Percentiles rank a stretch among this genome's conserved stretches.
These are phyloP conservation scores for Poecile atricapillus DNA, from an alignment of 2,113 vertebrate genomes.

Conservation along the genomic window DNA sequence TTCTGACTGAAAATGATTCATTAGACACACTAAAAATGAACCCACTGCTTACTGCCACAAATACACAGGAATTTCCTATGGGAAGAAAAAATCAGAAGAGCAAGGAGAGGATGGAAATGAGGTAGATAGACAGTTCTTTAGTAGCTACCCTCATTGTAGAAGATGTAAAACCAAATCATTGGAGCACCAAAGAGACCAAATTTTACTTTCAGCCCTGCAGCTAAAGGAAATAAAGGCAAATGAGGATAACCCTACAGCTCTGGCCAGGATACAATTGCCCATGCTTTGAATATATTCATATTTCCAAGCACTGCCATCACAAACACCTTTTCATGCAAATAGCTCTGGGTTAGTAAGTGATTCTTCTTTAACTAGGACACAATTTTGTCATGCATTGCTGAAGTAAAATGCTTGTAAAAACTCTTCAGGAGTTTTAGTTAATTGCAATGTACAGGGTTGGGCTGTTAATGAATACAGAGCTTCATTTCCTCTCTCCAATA, in stretches of 20 bases:
- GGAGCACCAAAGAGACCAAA: not conserved
- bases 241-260: not conserved
- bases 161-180: not conserved
- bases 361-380: not conserved
- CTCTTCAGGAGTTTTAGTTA: not conserved
- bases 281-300: not conserved
- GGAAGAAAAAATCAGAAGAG: not conserved
- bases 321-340: not conserved
- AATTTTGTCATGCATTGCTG: not conserved
- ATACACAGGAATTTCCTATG: not conserved
- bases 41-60: not conserved
- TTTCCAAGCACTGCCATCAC: not conserved
- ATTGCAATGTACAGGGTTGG: not conserved
- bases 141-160: not conserved
- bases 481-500: not conserved
- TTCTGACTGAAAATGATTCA: not conserved
- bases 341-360: not conserved
- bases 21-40: not conserved
- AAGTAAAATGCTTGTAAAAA: not conserved
- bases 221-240: not conserved
- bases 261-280: not conserved
- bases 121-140: not conserved
- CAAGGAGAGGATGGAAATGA: not conserved
- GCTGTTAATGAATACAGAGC: not conserved
- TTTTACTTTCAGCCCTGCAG: not conserved